Base-by-base conservation (phyloP, 2,797 vertebrate genomes). In the Vireo griseus region DNA sequence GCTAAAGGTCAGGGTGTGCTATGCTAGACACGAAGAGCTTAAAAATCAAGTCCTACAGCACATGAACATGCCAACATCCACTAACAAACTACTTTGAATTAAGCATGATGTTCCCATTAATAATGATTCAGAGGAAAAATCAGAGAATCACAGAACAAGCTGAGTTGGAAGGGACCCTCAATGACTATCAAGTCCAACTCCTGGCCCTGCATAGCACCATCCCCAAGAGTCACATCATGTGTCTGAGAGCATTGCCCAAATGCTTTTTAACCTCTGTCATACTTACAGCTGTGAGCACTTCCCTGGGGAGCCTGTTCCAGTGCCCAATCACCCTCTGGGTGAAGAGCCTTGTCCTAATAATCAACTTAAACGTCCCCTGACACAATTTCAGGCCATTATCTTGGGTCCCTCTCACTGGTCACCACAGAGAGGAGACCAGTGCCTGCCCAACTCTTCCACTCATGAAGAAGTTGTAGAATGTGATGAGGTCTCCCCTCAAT, bases 31-130 rank as follows among this genome's bases (percentile, higher is more conserved):
- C 21, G 51, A 51, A 82, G 19, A 44, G 31, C 25, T 71, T 77
- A 84, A 62, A 75, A 90, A 67, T 63, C 50, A 67, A 92, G 55
- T 63, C 65, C 61, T 52, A 20, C 24, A 71, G 31, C 25, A 69
- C 8, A 18, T 2, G 4, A 7, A 35, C 2, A 2, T 16, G 51
- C 40, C 80, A 83, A 42, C n/a, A 80, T 33, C 11, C 45, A 57
- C 51, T 47, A 88, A 65, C 26, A 92, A 73, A 59, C 22, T 40
- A 35, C 55, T 82, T 0, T 40, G 68, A 88, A 86, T 65, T 26
- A 79, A 9, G 22, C 47, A 58, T n/a, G 15, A 63, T 48, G 25
- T 58, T 91, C 55, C 31, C 33, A 11, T 33, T 61, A 39, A 20
- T 81, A 58, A 69, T 7, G 10, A 55, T 45, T 71, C 45, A 37